Evolutionary conservation across 2,797 vertebrate species (phyloP).

Genomic region (Crenuchus spilurus): DNA sequence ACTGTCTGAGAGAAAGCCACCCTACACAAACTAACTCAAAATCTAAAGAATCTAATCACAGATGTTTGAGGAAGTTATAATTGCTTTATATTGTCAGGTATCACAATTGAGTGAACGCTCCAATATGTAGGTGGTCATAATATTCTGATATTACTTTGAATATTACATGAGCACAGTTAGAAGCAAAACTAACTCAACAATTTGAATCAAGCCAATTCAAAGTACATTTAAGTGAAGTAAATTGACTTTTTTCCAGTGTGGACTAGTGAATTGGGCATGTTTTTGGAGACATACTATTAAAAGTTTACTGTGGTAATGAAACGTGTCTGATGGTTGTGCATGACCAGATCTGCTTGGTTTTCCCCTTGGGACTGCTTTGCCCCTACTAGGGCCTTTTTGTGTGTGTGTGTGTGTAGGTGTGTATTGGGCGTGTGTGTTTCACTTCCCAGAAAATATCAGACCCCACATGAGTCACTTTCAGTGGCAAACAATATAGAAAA

Average conservation of each 20-base stretch:
- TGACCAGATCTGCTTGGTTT: not conserved
- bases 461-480: conserved; percentile 66
- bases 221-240: too few species aligned
- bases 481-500: conserved; percentile 53
- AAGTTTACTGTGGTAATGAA: not conserved
- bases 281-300: not conserved
- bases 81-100: too few species aligned
- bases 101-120: too few species aligned
- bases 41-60: too few species aligned
- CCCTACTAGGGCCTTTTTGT: not conserved
- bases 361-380: not conserved
- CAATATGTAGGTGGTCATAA: too few species aligned
- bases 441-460: conserved; percentile 70
- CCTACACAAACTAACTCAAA: too few species aligned
- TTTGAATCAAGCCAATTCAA: not conserved
- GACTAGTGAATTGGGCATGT: too few species aligned
- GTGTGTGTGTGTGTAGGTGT: not conserved
- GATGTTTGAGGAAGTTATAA: too few species aligned
- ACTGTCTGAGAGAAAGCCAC: too few species aligned
- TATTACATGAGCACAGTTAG: too few species aligned
- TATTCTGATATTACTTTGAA: too few species aligned
- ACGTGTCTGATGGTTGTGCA: not conserved
- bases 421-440: conserved; percentile 35
- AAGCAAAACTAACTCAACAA: too few species aligned
- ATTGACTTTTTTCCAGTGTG: not conserved